These are phyloP conservation scores for Avahi laniger DNA, from an alignment of 2,797 vertebrate genomes.

Conservation along the genomic window DNA sequence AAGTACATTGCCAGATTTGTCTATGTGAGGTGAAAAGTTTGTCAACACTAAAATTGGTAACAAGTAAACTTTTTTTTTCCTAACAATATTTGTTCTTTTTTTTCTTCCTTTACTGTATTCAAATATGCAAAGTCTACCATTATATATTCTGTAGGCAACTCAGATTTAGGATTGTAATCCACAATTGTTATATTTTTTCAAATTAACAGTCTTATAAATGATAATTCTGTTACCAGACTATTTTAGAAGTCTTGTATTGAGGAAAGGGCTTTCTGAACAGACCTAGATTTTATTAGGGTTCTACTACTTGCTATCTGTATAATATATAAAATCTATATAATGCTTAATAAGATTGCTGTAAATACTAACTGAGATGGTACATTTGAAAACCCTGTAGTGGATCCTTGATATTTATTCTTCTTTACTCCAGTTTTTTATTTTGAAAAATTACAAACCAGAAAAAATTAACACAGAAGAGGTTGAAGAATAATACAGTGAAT, in stretches of 20 bases:
- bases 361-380: background rate
- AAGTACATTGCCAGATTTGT: background rate
- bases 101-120: background rate
- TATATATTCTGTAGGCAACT: background rate
- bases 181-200: slow-evolving; percentile 6
- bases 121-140: background rate
- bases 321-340: background rate
- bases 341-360: background rate
- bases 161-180: slow-evolving; percentile 13
- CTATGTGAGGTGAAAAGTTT: background rate
- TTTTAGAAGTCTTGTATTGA: background rate
- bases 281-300: slow-evolving; percentile 2
- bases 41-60: slow-evolving; percentile 24
- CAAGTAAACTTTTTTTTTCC: slow-evolving; percentile 11
- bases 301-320: background rate
- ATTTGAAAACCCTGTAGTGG: background rate
- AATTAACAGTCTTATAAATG: background rate
- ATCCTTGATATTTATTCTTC: background rate
- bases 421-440: slow-evolving; percentile 37
- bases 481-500: background rate
- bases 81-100: background rate
- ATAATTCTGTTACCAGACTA: background rate
- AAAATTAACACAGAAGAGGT: background rate
- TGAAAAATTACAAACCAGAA: slow-evolving; percentile 12
- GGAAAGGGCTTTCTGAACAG: slow-evolving; percentile 2